phyloP scores from a whole-genome alignment of 2,113 vertebrate species.

The Progne subis region DNA sequence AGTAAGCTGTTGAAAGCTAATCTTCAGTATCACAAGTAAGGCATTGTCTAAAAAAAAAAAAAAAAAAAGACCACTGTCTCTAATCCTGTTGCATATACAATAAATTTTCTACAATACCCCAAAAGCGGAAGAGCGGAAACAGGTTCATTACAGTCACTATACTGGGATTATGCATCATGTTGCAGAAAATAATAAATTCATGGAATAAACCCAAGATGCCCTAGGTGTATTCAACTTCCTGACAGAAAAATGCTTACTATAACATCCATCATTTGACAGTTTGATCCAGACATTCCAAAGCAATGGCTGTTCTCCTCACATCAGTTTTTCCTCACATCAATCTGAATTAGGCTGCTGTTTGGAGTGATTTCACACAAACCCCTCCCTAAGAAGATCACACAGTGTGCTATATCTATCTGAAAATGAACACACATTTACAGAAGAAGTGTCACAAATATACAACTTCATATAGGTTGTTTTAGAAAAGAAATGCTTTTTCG shows the following conservation, averaged over 20 bases:
- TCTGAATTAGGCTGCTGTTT: neutral
- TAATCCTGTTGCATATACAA: neutral
- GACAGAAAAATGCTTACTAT: neutral
- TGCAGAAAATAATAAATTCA: neutral
- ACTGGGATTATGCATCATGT: neutral
- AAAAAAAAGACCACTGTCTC: neutral
- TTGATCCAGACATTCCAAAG: neutral
- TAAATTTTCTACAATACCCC: neutral
- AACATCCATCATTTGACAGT: neutral
- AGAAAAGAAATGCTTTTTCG: neutral
- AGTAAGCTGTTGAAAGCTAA: constrained; percentile 21
- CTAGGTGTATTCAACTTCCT: neutral
- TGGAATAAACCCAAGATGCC: neutral
- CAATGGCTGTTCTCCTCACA: neutral
- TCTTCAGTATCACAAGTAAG: constrained; percentile 36
- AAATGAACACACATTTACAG: neutral
- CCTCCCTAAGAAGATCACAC: neutral
- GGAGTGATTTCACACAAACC: neutral
- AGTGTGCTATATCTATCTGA: neutral
- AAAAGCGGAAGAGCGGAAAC: neutral
- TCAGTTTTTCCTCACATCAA: neutral
- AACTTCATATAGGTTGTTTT: neutral
- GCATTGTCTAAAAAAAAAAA: constrained; percentile 20
- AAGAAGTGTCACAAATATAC: neutral
- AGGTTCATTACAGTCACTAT: neutral